A percentile compares a stretch with the other conserved stretches of the same genome.
Evolutionary conservation across 1,140 invertebrate species (phyloP).

Genomic region (Drosophila lacteicornis): DNA sequence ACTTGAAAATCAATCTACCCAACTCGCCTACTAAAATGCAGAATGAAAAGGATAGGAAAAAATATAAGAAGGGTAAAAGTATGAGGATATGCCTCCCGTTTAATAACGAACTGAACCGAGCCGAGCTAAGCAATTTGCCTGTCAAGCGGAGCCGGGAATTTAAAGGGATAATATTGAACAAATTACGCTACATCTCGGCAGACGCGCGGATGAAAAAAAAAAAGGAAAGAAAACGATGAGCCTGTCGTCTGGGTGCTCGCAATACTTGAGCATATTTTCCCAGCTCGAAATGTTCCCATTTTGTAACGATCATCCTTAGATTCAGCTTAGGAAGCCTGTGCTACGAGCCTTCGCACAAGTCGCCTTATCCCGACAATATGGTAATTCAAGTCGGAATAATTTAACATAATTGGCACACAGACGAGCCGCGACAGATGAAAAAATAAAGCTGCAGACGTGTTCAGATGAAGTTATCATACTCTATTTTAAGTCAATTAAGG

Average conservation of each 20-base stretch:
- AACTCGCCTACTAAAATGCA: background rate
- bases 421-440: conserved; percentile 16
- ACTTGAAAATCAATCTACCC: background rate
- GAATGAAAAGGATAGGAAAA: background rate
- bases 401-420: conserved; percentile 70
- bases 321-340: conserved; percentile 12
- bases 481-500: conserved; percentile 7
- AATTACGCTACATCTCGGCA: conserved; percentile 62
- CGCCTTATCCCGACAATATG: conserved; percentile 70
- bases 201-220: conserved; percentile 23
- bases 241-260: conserved; percentile 3
- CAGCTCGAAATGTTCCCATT: conserved; percentile 29
- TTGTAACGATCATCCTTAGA: conserved; percentile 32
- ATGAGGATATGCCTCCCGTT: conserved; percentile 3
- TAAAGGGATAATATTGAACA: conserved; percentile 80
- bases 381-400: conserved; percentile 71
- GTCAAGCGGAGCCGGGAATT: conserved; percentile 58
- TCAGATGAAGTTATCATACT: conserved; percentile 29
- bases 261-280: conserved; percentile 38
- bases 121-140: conserved; percentile 65
- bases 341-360: conserved; percentile 19
- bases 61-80: conserved; percentile 16
- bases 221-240: conserved; percentile 17
- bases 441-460: conserved; percentile 1
- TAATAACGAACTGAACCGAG: conserved; percentile 52